Evolutionary conservation across 2,113 vertebrate genomes (phyloP), one percentile per base, ranked within the genome.

Genomic region (Phaetusa simplex): DNA sequence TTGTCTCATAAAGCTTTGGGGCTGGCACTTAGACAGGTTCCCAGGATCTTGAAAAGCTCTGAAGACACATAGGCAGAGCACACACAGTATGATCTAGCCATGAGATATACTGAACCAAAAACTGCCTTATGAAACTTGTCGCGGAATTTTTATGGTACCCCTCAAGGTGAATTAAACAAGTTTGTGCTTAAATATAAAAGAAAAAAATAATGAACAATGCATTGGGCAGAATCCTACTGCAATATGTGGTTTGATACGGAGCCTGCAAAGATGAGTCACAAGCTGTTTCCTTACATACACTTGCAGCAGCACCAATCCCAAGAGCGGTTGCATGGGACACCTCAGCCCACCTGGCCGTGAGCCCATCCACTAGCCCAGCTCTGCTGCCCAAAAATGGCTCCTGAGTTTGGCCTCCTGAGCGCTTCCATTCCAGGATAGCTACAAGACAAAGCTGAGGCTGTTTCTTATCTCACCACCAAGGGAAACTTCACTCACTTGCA

Each of bases 311-410:
- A 50, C 16, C 50, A 34, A 2, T 16, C 18, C n/a, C 20, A 6
- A 66, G 30, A 71, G 24, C 0, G 1, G 9, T 23, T 64, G 23
- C 26, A 18, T n/a, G 11, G 5, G 4, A 5, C 7, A 62, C 5
- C 2, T 66, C 32, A 65, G 42, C 5, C 18, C 5, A 24, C 2
- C 12, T 2, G 1, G 3, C 10, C 1, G 0, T 19, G 2, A 3
- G 5, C 45, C 8, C 24, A 22, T 29, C 1, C 14, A 2, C 13
- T 4, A 10, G 9, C 2, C 61, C 13, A 36, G 5, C 1, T 40
- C 5, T 34, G 18, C 45, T 83, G 6, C 9, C 32, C 23, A 23
- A 15, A 20, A 11, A 4, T 9, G 8, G 4, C 3, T 4, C 14
- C 5, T 22, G 17, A 69, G 18, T 12, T 64, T 42, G 32, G 3